These are phyloP conservation scores for Zelleria hepariella DNA, from an alignment of 2,888 invertebrate species.

Conservation along the genomic window DNA sequence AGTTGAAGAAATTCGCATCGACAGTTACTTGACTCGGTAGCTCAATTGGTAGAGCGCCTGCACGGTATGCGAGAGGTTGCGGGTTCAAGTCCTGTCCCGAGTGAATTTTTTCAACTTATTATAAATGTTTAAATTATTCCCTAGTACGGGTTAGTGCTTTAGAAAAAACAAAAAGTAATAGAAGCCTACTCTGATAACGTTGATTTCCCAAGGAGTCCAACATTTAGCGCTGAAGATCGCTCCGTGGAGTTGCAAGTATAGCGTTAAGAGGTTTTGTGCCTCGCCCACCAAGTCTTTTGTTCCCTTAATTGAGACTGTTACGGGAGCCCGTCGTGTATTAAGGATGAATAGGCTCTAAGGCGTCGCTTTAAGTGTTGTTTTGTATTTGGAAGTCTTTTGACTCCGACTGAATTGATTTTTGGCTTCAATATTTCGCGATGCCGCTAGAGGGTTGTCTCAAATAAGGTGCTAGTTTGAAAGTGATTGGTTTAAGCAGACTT, in stretches of 20 bases:
- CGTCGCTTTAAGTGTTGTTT: neutral
- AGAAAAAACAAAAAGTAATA: neutral
- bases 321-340: slow-evolving; percentile 16
- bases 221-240: neutral
- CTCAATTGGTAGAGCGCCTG: too few relatives aligned
- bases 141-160: too few relatives aligned
- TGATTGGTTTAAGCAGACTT: too few relatives aligned
- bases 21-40: too few relatives aligned
- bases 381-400: neutral
- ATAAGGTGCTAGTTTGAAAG: too few relatives aligned
- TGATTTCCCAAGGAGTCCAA: neutral
- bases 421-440: neutral
- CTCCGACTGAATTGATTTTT: neutral
- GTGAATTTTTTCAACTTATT: too few relatives aligned
- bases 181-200: neutral
- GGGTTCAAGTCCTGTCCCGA: too few relatives aligned
- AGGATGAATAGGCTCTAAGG: neutral
- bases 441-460: neutral
- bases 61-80: too few relatives aligned
- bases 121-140: too few relatives aligned
- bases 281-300: slow-evolving; percentile 29
- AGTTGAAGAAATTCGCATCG: too few relatives aligned
- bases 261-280: slow-evolving; percentile 31
- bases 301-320: slow-evolving; percentile 40
- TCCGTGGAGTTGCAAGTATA: neutral